Evolutionary conservation across 35 echinoderm and acorn worm genomes (phyloP).

Genomic region (Ophiothrix spiculata): DNA sequence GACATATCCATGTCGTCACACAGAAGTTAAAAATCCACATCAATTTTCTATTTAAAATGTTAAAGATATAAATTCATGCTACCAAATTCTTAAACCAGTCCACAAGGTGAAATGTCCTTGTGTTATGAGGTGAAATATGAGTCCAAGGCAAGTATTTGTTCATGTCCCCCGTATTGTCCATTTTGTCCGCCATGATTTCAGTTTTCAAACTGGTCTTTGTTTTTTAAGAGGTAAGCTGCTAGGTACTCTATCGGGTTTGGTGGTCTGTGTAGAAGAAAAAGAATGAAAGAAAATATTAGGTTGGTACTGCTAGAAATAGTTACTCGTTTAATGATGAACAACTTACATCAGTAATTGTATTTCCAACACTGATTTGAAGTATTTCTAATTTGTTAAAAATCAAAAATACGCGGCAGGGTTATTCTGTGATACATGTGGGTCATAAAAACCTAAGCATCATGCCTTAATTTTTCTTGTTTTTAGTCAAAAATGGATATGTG

Average conservation of each 20-base stretch:
- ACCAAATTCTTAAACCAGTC: not conserved
- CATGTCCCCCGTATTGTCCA: not conserved
- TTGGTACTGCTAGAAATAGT: too few species aligned
- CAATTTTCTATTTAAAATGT: conserved; percentile 2
- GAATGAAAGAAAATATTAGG: conserved; percentile 4
- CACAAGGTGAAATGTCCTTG: not conserved
- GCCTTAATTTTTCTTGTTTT: too few species aligned
- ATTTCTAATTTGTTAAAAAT: too few species aligned
- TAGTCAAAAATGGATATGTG: too few species aligned
- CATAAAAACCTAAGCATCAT: too few species aligned
- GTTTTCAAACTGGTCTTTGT: conserved; percentile 96
- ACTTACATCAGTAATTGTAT: too few species aligned
- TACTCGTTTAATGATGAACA: too few species aligned
- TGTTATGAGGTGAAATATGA: not conserved
- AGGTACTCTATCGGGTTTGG: conserved; percentile 97
- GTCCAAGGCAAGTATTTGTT: not conserved
- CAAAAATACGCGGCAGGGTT: too few species aligned
- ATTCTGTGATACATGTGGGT: too few species aligned
- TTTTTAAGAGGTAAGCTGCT: conserved; percentile 93
- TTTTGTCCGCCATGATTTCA: not conserved
- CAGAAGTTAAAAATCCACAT: conserved; percentile 5
- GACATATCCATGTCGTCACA: not conserved
- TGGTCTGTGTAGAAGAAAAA: conserved; percentile 67
- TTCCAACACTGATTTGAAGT: too few species aligned
- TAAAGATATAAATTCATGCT: not conserved